Evolutionary conservation across 2,888 invertebrate genomes (phyloP).

Genomic region (Schizaphis graminum): DNA sequence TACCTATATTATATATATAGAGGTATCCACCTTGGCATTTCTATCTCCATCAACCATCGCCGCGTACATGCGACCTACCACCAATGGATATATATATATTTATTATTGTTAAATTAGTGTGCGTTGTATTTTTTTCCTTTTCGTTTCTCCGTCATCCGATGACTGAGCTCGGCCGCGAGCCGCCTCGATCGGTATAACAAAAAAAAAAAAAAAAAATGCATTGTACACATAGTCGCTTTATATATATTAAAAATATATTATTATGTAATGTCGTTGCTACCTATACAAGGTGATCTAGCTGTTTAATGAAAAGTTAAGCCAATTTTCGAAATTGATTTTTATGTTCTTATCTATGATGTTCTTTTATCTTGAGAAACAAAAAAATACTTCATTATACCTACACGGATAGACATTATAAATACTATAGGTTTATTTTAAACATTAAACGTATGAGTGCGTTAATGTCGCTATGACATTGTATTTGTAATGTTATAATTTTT

Average conservation of each 20-base stretch:
- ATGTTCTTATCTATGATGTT: too few species aligned
- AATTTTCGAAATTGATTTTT: background rate
- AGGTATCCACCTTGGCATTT: constrained; percentile 33
- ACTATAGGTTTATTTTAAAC: background rate
- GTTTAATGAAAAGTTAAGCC: background rate
- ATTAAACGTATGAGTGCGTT: background rate
- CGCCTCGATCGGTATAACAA: background rate
- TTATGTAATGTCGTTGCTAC: background rate
- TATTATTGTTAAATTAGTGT: constrained; percentile 13
- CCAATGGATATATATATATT: background rate
- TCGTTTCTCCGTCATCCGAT: constrained; percentile 10
- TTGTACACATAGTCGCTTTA: background rate
- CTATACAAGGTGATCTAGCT: background rate
- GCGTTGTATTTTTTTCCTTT: background rate
- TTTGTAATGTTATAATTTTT: background rate
- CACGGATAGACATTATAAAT: background rate
- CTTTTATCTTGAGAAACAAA: too few species aligned
- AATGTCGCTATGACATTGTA: background rate
- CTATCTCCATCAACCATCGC: constrained; percentile 41
- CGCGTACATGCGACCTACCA: background rate
- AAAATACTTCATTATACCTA: background rate
- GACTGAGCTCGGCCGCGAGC: background rate
- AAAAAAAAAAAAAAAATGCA: background rate
- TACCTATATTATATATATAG: background rate
- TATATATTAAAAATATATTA: background rate